A percentile compares a stretch with the other conserved stretches of the same genome.
Conservation (phyloP, 2,888 invertebrate species). For the Seladonia tumulorum region DNA sequence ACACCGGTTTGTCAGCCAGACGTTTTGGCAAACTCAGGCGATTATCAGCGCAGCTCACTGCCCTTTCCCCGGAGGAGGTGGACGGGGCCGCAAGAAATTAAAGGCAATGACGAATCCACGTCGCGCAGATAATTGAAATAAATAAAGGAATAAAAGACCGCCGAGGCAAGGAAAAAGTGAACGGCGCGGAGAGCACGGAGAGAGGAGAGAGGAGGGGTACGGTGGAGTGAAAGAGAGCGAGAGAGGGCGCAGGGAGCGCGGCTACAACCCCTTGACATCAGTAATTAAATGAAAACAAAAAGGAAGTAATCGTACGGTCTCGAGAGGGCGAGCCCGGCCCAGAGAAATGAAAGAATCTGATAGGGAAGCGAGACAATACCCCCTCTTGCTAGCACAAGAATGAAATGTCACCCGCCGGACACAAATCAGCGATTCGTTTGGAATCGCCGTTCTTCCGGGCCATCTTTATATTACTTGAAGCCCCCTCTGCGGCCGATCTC, state of each 20-base stretch:
- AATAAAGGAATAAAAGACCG: conserved; percentile 83
- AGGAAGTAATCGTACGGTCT: conserved; percentile 83
- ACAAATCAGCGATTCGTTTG: conserved; percentile 77
- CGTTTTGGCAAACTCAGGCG: not conserved
- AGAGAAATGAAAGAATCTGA: conserved; percentile 82
- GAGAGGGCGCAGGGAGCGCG: conserved; percentile 57
- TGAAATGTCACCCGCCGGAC: conserved; percentile 82
- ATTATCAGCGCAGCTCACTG: conserved; percentile 11
- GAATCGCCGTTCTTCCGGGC: conserved; percentile 73
- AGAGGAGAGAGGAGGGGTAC: not conserved
- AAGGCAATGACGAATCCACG: conserved; percentile 84
- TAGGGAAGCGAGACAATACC: conserved; percentile 81
- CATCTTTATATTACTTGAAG: conserved; percentile 67
- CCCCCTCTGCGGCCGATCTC: not conserved
- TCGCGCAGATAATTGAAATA: conserved; percentile 83
- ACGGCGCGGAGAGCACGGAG: conserved; percentile 23
- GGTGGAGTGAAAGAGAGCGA: not conserved
- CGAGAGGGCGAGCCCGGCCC: conserved; percentile 78
- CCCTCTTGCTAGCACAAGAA: conserved; percentile 78
- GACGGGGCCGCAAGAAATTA: conserved; percentile 76
- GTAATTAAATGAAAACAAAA: conserved; percentile 84
- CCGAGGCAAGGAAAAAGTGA: conserved; percentile 69
- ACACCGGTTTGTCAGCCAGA: not conserved
- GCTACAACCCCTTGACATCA: conserved; percentile 84
- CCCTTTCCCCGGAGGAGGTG: not conserved